A percentile compares a stretch with the other conserved stretches of the same genome.
Conservation (phyloP, 2,113 vertebrate genomes). For the Neodontobutis hainanensis region DNA sequence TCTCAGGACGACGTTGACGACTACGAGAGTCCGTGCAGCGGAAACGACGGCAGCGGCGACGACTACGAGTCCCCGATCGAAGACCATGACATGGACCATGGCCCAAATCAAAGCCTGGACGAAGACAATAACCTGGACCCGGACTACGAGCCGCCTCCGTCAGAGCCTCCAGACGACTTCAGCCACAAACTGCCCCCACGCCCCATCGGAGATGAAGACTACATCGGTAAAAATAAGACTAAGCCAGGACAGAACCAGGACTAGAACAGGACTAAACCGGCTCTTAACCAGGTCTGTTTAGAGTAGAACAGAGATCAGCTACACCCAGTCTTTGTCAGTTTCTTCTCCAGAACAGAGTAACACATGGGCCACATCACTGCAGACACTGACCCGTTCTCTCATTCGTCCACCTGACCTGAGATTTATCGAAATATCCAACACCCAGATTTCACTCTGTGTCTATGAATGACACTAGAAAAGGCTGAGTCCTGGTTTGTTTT, state of each 20-base stretch:
- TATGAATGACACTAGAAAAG: too few species aligned
- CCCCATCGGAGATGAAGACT: conserved; percentile 80
- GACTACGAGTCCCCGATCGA: conserved; percentile 90
- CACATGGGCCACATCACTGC: too few species aligned
- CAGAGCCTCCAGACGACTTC: conserved; percentile 79
- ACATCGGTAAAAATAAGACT: conserved; percentile 80
- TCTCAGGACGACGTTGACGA: conserved; percentile 79
- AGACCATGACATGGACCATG: conserved; percentile 68
- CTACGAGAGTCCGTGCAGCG: conserved; percentile 85
- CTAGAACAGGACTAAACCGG: too few species aligned
- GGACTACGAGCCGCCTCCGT: conserved; percentile 88
- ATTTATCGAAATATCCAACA: too few species aligned
- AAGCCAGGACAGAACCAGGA: background rate
- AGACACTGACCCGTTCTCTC: too few species aligned
- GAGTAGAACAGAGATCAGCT: too few species aligned
- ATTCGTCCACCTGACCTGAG: too few species aligned
- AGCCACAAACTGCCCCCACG: conserved; percentile 80
- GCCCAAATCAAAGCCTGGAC: background rate
- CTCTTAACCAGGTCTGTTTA: too few species aligned
- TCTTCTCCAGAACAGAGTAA: too few species aligned
- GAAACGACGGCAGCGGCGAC: conserved; percentile 77
- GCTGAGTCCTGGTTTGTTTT: too few species aligned
- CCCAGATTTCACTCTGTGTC: too few species aligned
- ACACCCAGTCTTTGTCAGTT: too few species aligned
- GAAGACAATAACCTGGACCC: background rate